phyloP scores from a whole-genome alignment of 2,888 invertebrate genomes.

The Lampropteryx suffumata region DNA sequence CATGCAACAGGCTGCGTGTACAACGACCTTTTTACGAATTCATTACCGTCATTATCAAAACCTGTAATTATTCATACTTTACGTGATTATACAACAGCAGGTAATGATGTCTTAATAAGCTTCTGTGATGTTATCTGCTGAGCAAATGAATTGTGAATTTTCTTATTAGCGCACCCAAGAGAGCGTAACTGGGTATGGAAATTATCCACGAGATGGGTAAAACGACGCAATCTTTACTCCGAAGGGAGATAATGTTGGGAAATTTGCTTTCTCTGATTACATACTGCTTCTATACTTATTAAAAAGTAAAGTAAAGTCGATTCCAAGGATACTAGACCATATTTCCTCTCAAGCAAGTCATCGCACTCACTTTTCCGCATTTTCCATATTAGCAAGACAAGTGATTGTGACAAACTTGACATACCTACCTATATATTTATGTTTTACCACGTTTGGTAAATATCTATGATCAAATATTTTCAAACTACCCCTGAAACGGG shows the following conservation, averaged over 20 bases:
- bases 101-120: conserved; percentile 61
- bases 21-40: conserved; percentile 39
- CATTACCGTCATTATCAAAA: conserved; percentile 44
- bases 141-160: conserved; percentile 67
- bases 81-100: conserved; percentile 58
- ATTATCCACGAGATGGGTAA: conserved; percentile 26
- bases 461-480: too few species aligned
- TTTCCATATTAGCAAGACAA: too few species aligned
- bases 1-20: conserved; percentile 37
- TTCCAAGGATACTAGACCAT: too few species aligned
- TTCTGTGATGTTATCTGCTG: conserved; percentile 52
- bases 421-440: too few species aligned
- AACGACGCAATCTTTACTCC: conserved; percentile 21
- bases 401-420: too few species aligned
- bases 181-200: conserved; percentile 52
- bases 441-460: too few species aligned
- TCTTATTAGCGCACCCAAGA: conserved; percentile 58
- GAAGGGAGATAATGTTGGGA: conserved; percentile 19
- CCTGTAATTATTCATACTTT: conserved; percentile 50
- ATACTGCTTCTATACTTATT: not conserved
- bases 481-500: too few species aligned
- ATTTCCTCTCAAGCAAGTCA: too few species aligned
- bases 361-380: too few species aligned
- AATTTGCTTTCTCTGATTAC: conserved; percentile 6
- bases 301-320: too few species aligned